Evolutionary conservation across 2,797 vertebrate species (phyloP), one percentile per base, ranked within the genome.

Genomic region (Sebastes steindachneri): DNA sequence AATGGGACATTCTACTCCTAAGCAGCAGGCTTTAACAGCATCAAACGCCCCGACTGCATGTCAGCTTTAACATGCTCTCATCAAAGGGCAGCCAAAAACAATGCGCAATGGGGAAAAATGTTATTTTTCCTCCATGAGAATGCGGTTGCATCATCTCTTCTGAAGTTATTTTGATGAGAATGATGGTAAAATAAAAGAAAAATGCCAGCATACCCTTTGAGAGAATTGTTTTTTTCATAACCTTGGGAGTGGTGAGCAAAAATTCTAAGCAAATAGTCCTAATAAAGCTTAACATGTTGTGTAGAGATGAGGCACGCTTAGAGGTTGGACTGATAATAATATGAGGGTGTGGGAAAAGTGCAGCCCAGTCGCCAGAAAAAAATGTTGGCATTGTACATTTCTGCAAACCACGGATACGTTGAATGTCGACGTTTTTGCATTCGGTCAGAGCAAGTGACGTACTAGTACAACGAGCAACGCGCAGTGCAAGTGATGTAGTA

Each of bases 251-350:
- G 55, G 54, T n/a, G 66, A 73, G 71, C 54, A 57, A 26, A 45
- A 81, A 86, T 77, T 59, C 23, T 65, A 57, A 82, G 74, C 23
- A 25, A 63, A 4, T 9, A 60, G 53, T 58, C 33, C 6, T 11
- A 41, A 86, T 77, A 82, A 82, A 82, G 15, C 77, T 77, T 67
- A 89, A 88, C 25, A 33, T 3, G 1, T 29, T 29, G 28, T 7
- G 28, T 29, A 29, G 28, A 29, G 28, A 25, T 25, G 25, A 64
- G 35, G 59, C 64, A 23, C 3, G 2, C 58, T 70, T 11, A 23
- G 26, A 82, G 64, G 55, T 72, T 78, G 55, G 68, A 68, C 72
- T 57, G 82, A 83, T 86, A 78, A 66, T 63, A 84, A 37, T 68
- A 53, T 7, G 37, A 62, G 78, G 28, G 75, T 25, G 78, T 59